Evolutionary conservation across 2,888 invertebrate species (phyloP).

Genomic region (Orchesellides sinensis): DNA sequence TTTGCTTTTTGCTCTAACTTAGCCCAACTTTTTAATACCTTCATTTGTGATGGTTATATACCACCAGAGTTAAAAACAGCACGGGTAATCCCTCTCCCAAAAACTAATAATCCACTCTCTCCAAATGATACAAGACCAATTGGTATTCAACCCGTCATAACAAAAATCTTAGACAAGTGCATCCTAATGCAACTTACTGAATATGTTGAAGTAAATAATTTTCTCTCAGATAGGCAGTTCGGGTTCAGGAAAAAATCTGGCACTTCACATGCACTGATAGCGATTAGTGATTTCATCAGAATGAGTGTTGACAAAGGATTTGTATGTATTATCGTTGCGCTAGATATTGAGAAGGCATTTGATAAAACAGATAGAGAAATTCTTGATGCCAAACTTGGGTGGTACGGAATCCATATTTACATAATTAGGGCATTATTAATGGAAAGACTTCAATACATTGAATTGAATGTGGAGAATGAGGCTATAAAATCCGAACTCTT

Average conservation of each 20-base stretch:
- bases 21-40: no score
- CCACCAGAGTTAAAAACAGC: constrained; percentile 25
- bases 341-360: constrained; percentile 57
- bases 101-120: constrained; percentile 12
- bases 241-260: constrained; percentile 39
- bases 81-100: constrained; percentile 36
- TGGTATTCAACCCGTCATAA: constrained; percentile 26
- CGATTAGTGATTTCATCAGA: constrained; percentile 37
- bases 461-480: not conserved
- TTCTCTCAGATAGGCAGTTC: constrained; percentile 40
- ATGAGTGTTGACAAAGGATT: constrained; percentile 21
- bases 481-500: not conserved
- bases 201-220: not conserved
- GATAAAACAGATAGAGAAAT: constrained; percentile 32
- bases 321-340: constrained; percentile 36
- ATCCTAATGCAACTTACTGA: constrained; percentile 5
- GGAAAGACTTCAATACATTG: constrained; percentile 37
- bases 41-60: no score
- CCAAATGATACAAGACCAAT: constrained; percentile 47
- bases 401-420: constrained; percentile 41
- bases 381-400: constrained; percentile 31
- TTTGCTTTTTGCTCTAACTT: no score
- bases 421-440: constrained; percentile 36
- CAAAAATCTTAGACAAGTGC: constrained; percentile 52
- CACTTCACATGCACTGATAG: constrained; percentile 29